Percentiles rank a stretch among this genome's conserved stretches.
Evolutionary conservation across 2,888 invertebrate species (phyloP).

Genomic region (Osmoderma eremita): DNA sequence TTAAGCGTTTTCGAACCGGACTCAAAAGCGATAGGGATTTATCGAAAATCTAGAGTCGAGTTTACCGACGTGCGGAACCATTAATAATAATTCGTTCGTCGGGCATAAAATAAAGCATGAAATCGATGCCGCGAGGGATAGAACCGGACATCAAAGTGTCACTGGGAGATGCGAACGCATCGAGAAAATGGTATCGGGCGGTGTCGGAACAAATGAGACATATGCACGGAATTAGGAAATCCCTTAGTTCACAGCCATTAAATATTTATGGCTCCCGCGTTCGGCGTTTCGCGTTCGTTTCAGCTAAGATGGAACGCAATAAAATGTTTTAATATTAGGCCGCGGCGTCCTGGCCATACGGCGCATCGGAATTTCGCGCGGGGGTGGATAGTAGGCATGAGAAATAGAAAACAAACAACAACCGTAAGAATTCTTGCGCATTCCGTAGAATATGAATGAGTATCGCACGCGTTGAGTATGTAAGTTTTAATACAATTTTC

Average conservation of each 20-base stretch:
- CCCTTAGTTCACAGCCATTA: conserved; percentile 35
- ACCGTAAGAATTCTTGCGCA: background rate
- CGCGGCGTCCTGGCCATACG: background rate
- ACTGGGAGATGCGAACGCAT: background rate
- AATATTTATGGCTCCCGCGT: conserved; percentile 31
- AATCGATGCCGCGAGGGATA: background rate
- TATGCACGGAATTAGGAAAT: conserved; percentile 35
- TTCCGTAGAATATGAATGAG: background rate
- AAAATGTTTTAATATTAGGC: conserved; percentile 33
- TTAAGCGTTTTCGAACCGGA: background rate
- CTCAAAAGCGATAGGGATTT: background rate
- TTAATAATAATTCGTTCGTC: conserved; percentile 26
- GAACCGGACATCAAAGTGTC: conserved; percentile 21
- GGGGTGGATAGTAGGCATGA: background rate
- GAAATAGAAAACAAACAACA: conserved; percentile 11
- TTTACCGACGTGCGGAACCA: background rate
- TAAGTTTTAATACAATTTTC: too few species aligned
- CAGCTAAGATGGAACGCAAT: conserved; percentile 23
- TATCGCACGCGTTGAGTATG: too few species aligned
- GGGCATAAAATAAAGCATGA: conserved; percentile 13
- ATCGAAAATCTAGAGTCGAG: background rate
- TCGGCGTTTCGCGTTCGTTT: conserved; percentile 19
- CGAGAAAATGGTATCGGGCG: conserved; percentile 15
- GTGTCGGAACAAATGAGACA: conserved; percentile 14
- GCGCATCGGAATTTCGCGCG: conserved; percentile 14